Percentiles rank a stretch among this genome's conserved stretches.
Conservation (phyloP, 2,888 invertebrate species). For the Scaptomyza parva region DNA sequence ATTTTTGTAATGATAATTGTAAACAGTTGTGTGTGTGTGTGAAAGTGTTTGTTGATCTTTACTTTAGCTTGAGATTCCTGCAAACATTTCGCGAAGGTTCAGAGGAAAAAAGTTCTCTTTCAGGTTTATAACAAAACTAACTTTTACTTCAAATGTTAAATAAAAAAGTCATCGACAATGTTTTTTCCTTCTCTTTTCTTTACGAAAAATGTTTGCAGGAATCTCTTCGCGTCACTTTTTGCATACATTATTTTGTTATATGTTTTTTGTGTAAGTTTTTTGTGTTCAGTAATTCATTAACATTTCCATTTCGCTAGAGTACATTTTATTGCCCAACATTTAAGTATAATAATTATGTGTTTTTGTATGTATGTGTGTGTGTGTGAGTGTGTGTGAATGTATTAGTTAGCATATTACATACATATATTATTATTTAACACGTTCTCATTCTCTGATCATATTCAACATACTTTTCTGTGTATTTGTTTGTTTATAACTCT, state of each 20-base stretch:
- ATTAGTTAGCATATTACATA: slow-evolving; percentile 34
- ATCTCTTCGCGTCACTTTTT: background rate
- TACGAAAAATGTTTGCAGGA: slow-evolving; percentile 16
- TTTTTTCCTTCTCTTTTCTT: background rate
- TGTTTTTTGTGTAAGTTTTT: slow-evolving; percentile 20
- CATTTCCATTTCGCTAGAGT: slow-evolving; percentile 60
- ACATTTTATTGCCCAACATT: slow-evolving; percentile 77
- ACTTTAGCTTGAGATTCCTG: slow-evolving; percentile 2
- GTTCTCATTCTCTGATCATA: slow-evolving; percentile 14
- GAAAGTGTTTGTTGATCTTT: slow-evolving; percentile 18
- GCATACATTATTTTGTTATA: slow-evolving; percentile 15
- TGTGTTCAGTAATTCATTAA: slow-evolving; percentile 41
- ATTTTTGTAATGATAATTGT: slow-evolving; percentile 14
- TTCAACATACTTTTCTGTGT: slow-evolving; percentile 37
- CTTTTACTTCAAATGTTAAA: no score
- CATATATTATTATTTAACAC: slow-evolving; percentile 34
- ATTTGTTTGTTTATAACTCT: slow-evolving; percentile 34
- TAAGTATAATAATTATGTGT: slow-evolving; percentile 53
- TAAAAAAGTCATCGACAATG: background rate
- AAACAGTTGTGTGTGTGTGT: slow-evolving; percentile 17
- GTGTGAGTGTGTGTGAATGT: slow-evolving; percentile 11
- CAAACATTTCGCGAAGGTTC: no score
- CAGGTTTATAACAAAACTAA: background rate
- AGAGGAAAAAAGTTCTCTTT: background rate
- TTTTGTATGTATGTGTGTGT: slow-evolving; percentile 22